Evolutionary conservation across 1,140 invertebrate species (phyloP).

Genomic region (Sinella curviseta): DNA sequence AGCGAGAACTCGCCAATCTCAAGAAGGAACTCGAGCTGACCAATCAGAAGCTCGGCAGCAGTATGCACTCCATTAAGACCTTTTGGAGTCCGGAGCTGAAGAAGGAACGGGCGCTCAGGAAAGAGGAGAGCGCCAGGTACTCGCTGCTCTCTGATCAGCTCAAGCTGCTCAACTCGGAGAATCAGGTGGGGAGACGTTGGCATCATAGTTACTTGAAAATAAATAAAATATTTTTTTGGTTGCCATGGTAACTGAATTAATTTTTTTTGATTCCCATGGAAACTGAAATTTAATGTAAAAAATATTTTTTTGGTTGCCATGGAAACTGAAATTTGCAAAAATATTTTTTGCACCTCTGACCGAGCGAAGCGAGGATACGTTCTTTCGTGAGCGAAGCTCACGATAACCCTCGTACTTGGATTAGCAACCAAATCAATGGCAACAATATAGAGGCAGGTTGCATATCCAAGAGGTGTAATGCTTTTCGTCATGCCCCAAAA

Average conservation of each 20-base stretch:
- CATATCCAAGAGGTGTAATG: no score
- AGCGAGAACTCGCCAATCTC: constrained; percentile 91
- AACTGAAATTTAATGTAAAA: background rate
- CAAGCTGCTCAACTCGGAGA: constrained; percentile 92
- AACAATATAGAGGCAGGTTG: no score
- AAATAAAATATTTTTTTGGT: constrained; percentile 50
- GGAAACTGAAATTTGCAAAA: no score
- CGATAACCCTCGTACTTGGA: no score
- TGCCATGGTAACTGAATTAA: constrained; percentile 8
- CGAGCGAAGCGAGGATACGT: no score
- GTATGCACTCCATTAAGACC: constrained; percentile 99
- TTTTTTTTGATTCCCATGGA: background rate
- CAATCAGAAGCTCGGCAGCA: constrained; percentile 96
- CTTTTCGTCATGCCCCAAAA: no score
- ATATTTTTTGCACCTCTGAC: no score
- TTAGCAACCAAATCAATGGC: no score
- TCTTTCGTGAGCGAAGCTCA: no score
- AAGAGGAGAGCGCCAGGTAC: constrained; percentile 97
- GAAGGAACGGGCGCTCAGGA: constrained; percentile 91
- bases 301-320: no score
- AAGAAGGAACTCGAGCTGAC: constrained; percentile 95
- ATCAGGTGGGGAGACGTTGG: no score
- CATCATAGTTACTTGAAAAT: no score
- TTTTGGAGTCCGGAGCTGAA: constrained; percentile 99
- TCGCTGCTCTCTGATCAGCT: constrained; percentile 95